A percentile compares a stretch with the other conserved stretches of the same genome.
Evolutionary conservation across 2,888 invertebrate species (phyloP).

Genomic region (Caenorhabditis drosophilae): DNA sequence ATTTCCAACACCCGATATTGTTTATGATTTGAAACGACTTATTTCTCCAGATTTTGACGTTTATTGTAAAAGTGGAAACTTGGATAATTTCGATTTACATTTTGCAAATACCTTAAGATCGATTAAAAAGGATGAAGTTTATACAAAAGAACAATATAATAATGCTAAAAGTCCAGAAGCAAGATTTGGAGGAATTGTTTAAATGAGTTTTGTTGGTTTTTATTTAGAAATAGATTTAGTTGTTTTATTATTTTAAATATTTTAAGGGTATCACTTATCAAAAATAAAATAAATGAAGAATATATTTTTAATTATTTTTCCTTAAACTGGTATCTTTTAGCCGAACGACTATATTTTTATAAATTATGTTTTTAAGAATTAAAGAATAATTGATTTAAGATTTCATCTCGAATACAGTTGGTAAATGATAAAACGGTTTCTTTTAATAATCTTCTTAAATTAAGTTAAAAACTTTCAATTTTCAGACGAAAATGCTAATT

Average conservation of each 20-base stretch:
- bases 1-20: conserved; percentile 57
- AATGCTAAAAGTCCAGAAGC: conserved; percentile 47
- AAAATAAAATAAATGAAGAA: not conserved
- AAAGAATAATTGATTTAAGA: not conserved
- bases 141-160: conserved; percentile 28
- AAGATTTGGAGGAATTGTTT: conserved; percentile 48
- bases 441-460: too few relatives aligned
- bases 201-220: conserved; percentile 4
- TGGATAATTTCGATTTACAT: conserved; percentile 49
- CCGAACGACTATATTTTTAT: not conserved
- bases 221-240: conserved; percentile 8
- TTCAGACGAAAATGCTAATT: too few relatives aligned
- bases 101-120: conserved; percentile 48
- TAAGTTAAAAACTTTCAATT: too few relatives aligned
- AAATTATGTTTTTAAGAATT: not conserved
- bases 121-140: conserved; percentile 39
- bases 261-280: too few relatives aligned
- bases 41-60: conserved; percentile 58
- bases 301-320: not conserved
- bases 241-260: too few relatives aligned
- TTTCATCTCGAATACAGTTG: not conserved
- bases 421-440: not conserved
- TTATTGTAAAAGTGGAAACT: conserved; percentile 43
- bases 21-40: conserved; percentile 51
- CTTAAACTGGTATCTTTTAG: not conserved